Base-by-base conservation (phyloP, 2,113 vertebrate species). In the Corapipo altera region DNA sequence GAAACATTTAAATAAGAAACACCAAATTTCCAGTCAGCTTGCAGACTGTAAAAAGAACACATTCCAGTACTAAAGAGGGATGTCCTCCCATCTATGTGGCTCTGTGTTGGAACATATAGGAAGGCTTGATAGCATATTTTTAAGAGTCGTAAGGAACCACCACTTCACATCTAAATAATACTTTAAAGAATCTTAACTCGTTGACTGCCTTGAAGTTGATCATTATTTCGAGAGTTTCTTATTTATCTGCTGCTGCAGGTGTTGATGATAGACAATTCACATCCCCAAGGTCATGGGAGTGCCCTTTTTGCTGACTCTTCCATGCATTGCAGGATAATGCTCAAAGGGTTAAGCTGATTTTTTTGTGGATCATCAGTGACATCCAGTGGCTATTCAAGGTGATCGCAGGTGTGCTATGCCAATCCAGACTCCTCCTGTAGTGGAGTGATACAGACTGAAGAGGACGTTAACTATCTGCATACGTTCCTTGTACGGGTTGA, bases 331-430 rank as follows among this genome's bases (percentile, higher is more conserved):
- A 41, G 30, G 46, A 33, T 37, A 74, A 57, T 9, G 17, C 39
- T 43, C 15, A 83, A 94, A 96, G 88, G 73, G 93, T 93, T 96
- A 97, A 95, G 77, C 28, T 72, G 41, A 55, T 18, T 64, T 90
- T 97, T 97, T 24, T 91, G 70, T 64, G 88, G 96, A 94, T 94
- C 96, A 37, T 93, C 65, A 97, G 90, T 95, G 97, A 97, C 96
- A 97, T 91, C 97, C 96, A 97, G 97, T 78, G 96, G 96, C 43
- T 91, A 15, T 9, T 80, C 14, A 8, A 69, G 65, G 79, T 67
- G 89, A 93, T 93, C 59, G 93, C 95, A 97, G 80, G 88, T 93
- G 76, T 67, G 32, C 5, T 5, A 1, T 39, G 79, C 14, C 49
- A 89, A 30, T 71, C 81, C 61, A 20, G 88, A 44, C 61, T 17